Conservation (phyloP, 2,888 invertebrate species). For the Timema cristinae region DNA sequence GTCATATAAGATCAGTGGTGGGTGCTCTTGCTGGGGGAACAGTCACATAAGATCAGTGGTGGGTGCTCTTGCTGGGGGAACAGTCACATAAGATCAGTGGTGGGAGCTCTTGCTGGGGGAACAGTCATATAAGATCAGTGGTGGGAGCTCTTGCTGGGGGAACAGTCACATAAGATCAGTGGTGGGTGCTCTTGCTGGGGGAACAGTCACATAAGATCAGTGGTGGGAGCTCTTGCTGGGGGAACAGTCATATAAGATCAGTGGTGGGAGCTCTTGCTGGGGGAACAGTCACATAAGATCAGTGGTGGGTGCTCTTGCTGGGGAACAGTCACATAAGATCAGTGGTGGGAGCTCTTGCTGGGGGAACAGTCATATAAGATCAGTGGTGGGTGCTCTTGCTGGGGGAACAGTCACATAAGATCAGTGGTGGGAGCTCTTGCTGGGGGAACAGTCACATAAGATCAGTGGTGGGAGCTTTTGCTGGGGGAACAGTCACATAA, state of each 20-base stretch:
- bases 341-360: constrained; percentile 56
- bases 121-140: constrained; percentile 18
- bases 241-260: constrained; percentile 34
- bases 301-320: constrained; percentile 56
- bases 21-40: constrained; percentile 59
- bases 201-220: constrained; percentile 24
- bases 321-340: constrained; percentile 38
- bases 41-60: neutral
- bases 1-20: neutral
- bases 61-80: constrained; percentile 59
- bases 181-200: constrained; percentile 59
- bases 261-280: constrained; percentile 56
- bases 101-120: constrained; percentile 59
- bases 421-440: constrained; percentile 51
- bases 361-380: constrained; percentile 38
- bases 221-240: constrained; percentile 57
- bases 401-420: constrained; percentile 40
- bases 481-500: constrained; percentile 49
- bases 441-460: constrained; percentile 45
- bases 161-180: constrained; percentile 23
- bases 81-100: constrained; percentile 11
- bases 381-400: constrained; percentile 55
- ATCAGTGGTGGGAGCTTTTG: constrained; percentile 44
- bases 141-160: constrained; percentile 59
- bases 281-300: constrained; percentile 38